phyloP scores from a whole-genome alignment of 2,113 vertebrate species.

The Cynocephalus volans region DNA sequence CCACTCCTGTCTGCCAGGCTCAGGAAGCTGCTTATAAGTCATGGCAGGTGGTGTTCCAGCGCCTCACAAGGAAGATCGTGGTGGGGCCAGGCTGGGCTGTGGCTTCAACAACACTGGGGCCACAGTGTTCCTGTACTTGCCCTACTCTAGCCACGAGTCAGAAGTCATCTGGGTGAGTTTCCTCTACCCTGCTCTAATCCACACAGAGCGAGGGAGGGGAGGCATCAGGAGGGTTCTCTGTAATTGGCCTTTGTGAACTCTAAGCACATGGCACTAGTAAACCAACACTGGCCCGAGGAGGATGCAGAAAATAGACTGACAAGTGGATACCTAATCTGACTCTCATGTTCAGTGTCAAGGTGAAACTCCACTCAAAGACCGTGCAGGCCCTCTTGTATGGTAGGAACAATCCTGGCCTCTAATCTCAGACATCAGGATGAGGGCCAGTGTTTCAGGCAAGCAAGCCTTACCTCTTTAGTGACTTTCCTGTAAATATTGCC shows the following conservation, averaged over 20 bases:
- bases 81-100: constrained; percentile 79
- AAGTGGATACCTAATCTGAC: too few relatives aligned
- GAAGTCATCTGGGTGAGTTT: constrained; percentile 63
- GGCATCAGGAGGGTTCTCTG: background rate
- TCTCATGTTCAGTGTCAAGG: background rate
- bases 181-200: fast-evolving
- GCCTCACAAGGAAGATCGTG: constrained; percentile 83
- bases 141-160: constrained; percentile 83
- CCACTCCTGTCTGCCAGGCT: constrained; percentile 77
- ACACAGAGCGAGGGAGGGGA: background rate
- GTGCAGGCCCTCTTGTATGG: background rate
- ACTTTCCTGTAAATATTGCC: background rate
- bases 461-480: background rate
- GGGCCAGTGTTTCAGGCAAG: background rate
- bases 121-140: constrained; percentile 80
- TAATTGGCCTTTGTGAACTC: background rate
- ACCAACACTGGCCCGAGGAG: too few relatives aligned
- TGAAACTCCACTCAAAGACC: background rate
- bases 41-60: constrained; percentile 85
- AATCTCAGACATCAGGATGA: background rate
- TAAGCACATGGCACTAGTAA: background rate
- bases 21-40: constrained; percentile 82
- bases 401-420: background rate
- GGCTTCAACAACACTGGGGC: constrained; percentile 82
- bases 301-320: background rate